phyloP scores from a whole-genome alignment of 2,113 vertebrate genomes.

The Hyperopisus bebe region DNA sequence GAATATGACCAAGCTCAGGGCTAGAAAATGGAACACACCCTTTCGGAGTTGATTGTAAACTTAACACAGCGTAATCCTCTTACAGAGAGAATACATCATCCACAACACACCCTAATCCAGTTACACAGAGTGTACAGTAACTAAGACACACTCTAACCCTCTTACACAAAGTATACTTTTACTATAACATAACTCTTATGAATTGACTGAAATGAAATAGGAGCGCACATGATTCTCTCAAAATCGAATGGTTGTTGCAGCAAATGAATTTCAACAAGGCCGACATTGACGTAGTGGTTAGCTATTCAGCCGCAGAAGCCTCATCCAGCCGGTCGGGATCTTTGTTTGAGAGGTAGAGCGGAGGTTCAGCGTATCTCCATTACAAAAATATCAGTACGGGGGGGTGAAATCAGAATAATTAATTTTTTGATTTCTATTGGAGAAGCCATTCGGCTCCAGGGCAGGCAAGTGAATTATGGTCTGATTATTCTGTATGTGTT shows the following conservation, averaged over 20 bases:
- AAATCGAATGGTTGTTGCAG: neutral
- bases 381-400: slow-evolving; percentile 13
- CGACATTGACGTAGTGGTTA: neutral
- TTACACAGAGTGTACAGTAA: neutral
- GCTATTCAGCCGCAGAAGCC: neutral
- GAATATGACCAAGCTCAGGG: slow-evolving; percentile 50
- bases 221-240: neutral
- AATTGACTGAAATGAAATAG: neutral
- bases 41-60: neutral
- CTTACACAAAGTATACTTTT: neutral
- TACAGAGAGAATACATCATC: neutral
- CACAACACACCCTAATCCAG: neutral
- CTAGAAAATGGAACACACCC: slow-evolving; percentile 40
- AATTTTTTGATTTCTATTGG: slow-evolving; percentile 18
- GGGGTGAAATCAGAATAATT: slow-evolving; percentile 7
- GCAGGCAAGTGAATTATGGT: slow-evolving; percentile 18
- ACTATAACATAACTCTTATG: neutral
- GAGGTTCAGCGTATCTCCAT: neutral
- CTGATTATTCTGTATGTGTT: slow-evolving; percentile 33
- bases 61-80: neutral
- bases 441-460: neutral
- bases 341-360: neutral
- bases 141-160: neutral
- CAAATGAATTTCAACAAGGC: neutral
- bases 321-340: neutral